A percentile compares a stretch with the other conserved stretches of the same genome.
phyloP scores from a whole-genome alignment of 2,113 vertebrate species.

The Oxyruncus cristatus region DNA sequence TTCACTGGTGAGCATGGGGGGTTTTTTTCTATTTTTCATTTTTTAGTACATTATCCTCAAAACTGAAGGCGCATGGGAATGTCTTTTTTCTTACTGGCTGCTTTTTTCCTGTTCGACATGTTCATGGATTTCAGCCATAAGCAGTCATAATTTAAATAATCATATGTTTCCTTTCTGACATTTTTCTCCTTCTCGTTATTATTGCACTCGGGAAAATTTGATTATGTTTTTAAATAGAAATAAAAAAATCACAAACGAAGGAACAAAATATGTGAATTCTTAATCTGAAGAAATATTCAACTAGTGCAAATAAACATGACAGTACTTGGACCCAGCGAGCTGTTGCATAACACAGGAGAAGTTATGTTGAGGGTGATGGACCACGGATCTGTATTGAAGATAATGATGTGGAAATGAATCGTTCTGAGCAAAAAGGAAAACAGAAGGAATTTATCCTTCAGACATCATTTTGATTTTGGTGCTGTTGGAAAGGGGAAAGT shows the following conservation, averaged over 20 bases:
- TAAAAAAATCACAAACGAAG: background rate
- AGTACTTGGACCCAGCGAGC: background rate
- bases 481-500: background rate
- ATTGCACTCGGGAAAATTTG: background rate
- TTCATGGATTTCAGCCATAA: background rate
- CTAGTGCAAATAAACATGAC: background rate
- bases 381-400: background rate
- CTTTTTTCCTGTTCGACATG: background rate
- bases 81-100: background rate
- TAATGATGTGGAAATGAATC: background rate
- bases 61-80: background rate
- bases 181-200: background rate
- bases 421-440: background rate
- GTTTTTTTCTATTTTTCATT: background rate
- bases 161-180: background rate
- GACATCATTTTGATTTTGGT: background rate
- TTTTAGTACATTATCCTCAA: background rate
- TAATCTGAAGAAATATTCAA: background rate
- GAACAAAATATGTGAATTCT: background rate
- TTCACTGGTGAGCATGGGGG: rapidly evolving
- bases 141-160: background rate
- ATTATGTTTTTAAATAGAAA: background rate
- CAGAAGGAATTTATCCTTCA: background rate
- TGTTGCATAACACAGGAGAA: background rate
- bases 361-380: background rate